Conservation (phyloP, 2,888 invertebrate genomes). For the Cephus spinipes region DNA sequence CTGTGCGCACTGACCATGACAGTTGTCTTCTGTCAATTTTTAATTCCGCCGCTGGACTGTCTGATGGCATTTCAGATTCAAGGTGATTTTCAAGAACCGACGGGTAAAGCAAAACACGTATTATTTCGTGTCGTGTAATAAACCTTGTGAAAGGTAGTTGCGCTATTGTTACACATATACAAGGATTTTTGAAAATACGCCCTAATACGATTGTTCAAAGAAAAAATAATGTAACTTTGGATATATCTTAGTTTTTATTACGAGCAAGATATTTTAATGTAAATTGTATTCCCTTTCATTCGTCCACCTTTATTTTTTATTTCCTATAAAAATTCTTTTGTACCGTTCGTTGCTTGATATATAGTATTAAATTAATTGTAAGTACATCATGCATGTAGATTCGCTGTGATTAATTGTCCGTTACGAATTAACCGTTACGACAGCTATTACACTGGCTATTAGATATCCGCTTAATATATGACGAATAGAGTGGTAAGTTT, state of each 20-base stretch:
- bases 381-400: neutral
- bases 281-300: no score
- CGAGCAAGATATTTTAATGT: neutral
- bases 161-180: neutral
- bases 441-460: neutral
- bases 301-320: no score
- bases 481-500: neutral
- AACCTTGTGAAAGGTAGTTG: neutral
- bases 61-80: neutral
- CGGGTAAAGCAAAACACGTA: neutral
- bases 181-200: neutral
- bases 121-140: neutral
- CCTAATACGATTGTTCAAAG: neutral
- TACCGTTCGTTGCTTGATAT: neutral
- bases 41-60: neutral
- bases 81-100: neutral
- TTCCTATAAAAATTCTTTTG: neutral
- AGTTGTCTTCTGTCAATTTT: neutral
- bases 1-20: neutral
- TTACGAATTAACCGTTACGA: neutral
- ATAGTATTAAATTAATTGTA: neutral
- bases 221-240: neutral
- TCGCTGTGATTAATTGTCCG: neutral
- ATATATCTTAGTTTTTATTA: neutral
- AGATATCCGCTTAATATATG: neutral